Evolutionary conservation across 2,888 invertebrate species (phyloP), one percentile per base, ranked within the genome.

Genomic region (Chironomus tentans): DNA sequence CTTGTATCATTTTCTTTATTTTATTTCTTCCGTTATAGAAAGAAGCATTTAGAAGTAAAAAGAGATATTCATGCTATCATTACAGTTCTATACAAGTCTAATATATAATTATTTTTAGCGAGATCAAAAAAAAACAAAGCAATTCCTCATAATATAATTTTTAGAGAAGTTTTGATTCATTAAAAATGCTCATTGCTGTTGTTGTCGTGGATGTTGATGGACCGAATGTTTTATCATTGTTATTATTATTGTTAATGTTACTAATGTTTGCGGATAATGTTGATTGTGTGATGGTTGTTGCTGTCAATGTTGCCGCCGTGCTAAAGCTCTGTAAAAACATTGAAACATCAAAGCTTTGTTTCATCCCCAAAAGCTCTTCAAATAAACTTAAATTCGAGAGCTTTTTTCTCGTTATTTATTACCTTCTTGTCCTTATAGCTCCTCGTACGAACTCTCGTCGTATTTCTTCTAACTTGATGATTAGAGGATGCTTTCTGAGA

Each of bases 401-500:
- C 24, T 65, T 50, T n/a, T 15, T 28, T 4, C 24, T 28, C 28
- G 28, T 28, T 50, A n/a, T 50, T 50, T 50, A 10, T 72, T 50
- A 83, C 84, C 81, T 84, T 83, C 78, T 84, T 84, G 77, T 84
- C 84, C 62, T 82, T 81, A 79, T 83, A 84, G 77, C 83, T 83
- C 61, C 83, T 81, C 70, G 79, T 83, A 15, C 84, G 81, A 7
- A 86, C 87, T 77, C 87, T 83, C 4, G 88, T 88, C 7, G 88
- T 88, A 78, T 88, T 88, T 68, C 88, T 82, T 15, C 88, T 82
- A 18, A 88, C 85, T 2, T 87, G 87, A 81, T 87, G 87, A 81
- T 86, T 86, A 76, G 81, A 82, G 72, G 83, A 83, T 28, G 83
- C 81, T 78, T 85, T 85, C 78, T 87, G 87, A 0, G 87, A 86